Evolutionary conservation across 2,888 invertebrate genomes (phyloP).

Genomic region (Lithophane semibrunnea): DNA sequence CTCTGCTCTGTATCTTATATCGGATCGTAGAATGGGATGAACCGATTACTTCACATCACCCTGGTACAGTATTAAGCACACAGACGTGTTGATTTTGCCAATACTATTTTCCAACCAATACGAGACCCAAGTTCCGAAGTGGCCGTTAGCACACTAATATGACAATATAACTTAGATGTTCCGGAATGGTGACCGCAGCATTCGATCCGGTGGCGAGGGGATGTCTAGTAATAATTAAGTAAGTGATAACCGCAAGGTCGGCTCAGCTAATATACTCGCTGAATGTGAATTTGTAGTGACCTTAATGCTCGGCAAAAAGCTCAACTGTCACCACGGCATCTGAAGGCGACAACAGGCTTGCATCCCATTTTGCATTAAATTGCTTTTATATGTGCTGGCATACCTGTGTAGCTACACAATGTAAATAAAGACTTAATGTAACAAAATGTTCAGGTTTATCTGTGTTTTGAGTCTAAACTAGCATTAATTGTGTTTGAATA

Average conservation of each 20-base stretch:
- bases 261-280: constrained; percentile 71
- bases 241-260: constrained; percentile 62
- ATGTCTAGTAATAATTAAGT: constrained; percentile 43
- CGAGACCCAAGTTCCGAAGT: not conserved
- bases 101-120: not conserved
- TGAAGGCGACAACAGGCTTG: constrained; percentile 21
- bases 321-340: constrained; percentile 4
- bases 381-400: constrained; percentile 11
- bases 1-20: not conserved
- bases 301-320: constrained; percentile 59
- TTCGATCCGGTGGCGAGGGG: constrained; percentile 22
- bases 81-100: not conserved
- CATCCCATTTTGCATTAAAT: constrained; percentile 42
- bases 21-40: not conserved
- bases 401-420: too few relatives aligned
- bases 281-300: constrained; percentile 75
- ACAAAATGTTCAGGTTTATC: constrained; percentile 25
- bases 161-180: constrained; percentile 28
- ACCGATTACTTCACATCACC: not conserved
- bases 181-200: constrained; percentile 43
- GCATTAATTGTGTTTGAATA: constrained; percentile 33
- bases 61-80: not conserved
- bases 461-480: constrained; percentile 24
- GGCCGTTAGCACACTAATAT: constrained; percentile 8
- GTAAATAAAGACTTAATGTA: not conserved